Evolutionary conservation across 2,888 invertebrate species (phyloP), one percentile per base, ranked within the genome.

Genomic region (Nasonia oneida): DNA sequence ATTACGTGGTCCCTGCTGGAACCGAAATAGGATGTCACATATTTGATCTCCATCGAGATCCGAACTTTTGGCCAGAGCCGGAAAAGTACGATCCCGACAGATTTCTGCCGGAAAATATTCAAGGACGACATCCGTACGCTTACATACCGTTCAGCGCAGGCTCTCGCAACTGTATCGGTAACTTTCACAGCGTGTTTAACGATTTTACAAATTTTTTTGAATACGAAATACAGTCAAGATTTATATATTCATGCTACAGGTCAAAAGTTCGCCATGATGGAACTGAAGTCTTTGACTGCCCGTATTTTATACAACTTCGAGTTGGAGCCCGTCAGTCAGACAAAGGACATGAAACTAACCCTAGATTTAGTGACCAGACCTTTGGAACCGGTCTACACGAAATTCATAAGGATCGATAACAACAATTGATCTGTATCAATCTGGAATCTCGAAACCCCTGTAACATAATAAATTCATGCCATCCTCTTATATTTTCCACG

Each of bases 111-210:
- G 95, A 96, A 89, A 89, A 87, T 23, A 79, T 73, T 0, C 53
- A 87, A n/a, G 88, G 87, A 18, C 93, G 96, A 47, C 96, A 96
- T 92, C 95, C 95, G 0, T 96, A 94, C 90, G 94, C 95, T 0
- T 96, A 95, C 89, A 94, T 96, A 75, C 96, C 96, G 0, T 96
- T 96, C 87, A 96, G 96, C 90, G 96, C 96, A 0, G 96, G 96
- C 3, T 95, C 95, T 0, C 94, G 96, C 37, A 96, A 96, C 91
- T 96, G 96, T 89, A 96, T 96, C 88, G 96, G 96, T 95, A 82
- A 82, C 64, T 83, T 29, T 61, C 39, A 15, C 14, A 1, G 47
- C 0, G 23, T 23, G 14, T n/a, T 61, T n/a, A 23, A n/a, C 5
- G 8, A n/a, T 61, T 61, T 23, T 23, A 3, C 2, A 23, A 2